These are phyloP conservation scores for Drosophila micromelanica DNA, from an alignment of 1,140 invertebrate genomes.

Conservation along the genomic window DNA sequence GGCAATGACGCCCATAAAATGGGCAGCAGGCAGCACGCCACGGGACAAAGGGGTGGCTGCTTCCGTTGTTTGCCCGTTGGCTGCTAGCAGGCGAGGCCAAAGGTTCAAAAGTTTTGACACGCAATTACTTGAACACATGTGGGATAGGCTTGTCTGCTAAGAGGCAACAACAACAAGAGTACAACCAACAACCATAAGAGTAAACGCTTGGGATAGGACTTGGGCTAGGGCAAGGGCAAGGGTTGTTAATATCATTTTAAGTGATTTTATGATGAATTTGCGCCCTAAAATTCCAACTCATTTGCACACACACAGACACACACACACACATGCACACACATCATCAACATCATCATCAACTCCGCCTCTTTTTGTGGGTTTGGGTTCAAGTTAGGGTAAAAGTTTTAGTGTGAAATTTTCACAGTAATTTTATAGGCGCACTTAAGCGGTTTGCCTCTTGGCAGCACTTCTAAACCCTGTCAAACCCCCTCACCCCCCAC, in stretches of 20 bases:
- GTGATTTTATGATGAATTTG: slow-evolving; percentile 83
- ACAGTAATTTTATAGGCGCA: slow-evolving; percentile 80
- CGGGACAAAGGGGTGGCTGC: slow-evolving; percentile 29
- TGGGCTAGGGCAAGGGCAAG: slow-evolving; percentile 30
- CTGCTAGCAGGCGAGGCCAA: slow-evolving; percentile 50
- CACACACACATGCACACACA: slow-evolving; percentile 27
- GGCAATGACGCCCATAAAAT: slow-evolving; percentile 55
- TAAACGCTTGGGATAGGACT: background rate
- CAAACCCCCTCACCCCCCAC: background rate
- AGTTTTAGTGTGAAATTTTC: slow-evolving; percentile 81
- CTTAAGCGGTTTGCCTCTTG: slow-evolving; percentile 78
- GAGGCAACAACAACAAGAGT: slow-evolving; percentile 3
- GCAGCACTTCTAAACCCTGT: slow-evolving; percentile 67
- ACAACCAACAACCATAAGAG: background rate
- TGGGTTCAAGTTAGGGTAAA: slow-evolving; percentile 46
- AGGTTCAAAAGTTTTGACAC: slow-evolving; percentile 79
- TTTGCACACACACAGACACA: slow-evolving; percentile 55
- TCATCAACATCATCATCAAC: slow-evolving; percentile 57
- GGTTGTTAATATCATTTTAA: slow-evolving; percentile 80
- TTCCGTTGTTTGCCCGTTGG: slow-evolving; percentile 12
- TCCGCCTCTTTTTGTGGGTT: slow-evolving; percentile 37
- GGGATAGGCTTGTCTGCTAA: slow-evolving; percentile 46
- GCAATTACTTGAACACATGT: slow-evolving; percentile 68
- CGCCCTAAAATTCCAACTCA: slow-evolving; percentile 76
- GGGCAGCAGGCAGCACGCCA: slow-evolving; percentile 42